These are phyloP conservation scores for Hozukius guyotensis DNA, from an alignment of 2,797 vertebrate species.

Conservation along the genomic window DNA sequence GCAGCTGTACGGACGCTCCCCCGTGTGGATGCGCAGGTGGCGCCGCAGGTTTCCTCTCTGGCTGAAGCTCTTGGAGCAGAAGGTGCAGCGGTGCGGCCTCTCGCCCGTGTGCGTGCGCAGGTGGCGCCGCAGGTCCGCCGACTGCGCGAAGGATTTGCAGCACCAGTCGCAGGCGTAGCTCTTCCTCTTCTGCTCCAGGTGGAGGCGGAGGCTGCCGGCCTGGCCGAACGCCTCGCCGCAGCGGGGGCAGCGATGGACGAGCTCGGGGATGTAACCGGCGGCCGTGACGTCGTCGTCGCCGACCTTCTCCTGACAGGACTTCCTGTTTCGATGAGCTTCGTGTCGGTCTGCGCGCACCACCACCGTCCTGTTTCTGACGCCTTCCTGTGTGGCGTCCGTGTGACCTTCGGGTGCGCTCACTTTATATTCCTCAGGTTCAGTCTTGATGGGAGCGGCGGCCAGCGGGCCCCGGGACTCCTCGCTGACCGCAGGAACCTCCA, in stretches of 20 bases:
- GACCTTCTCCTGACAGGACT: conserved; percentile 2
- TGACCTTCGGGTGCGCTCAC: conserved; percentile 42
- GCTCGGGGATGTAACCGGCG: not conserved
- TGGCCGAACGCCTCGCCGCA: conserved; percentile 78
- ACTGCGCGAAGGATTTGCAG: conserved; percentile 84
- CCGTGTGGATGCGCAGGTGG: conserved; percentile 83
- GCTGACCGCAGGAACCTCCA: not conserved
- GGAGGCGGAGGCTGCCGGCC: conserved; percentile 68
- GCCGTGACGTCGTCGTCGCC: accelerated
- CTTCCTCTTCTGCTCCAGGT: conserved; percentile 79
- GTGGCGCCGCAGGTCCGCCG: conserved; percentile 83
- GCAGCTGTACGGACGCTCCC: conserved; percentile 82
- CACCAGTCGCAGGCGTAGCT: conserved; percentile 82
- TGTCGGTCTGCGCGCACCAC: not conserved
- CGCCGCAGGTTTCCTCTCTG: conserved; percentile 83
- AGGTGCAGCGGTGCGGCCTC: conserved; percentile 82
- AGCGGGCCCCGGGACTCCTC: conserved; percentile 16
- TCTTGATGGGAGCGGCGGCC: conserved; percentile 58
- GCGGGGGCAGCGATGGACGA: conserved; percentile 73
- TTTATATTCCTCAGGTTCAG: conserved; percentile 68
- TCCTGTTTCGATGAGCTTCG: not conserved
- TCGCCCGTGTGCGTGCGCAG: conserved; percentile 85
- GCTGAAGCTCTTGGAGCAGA: conserved; percentile 85
- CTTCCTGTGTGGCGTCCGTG: not conserved
- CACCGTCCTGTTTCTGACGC: not conserved